A percentile compares a stretch with the other conserved stretches of the same genome.
These are phyloP conservation scores for Semaprochilodus insignis DNA, from an alignment of 2,797 vertebrate species.

Conservation along the genomic window DNA sequence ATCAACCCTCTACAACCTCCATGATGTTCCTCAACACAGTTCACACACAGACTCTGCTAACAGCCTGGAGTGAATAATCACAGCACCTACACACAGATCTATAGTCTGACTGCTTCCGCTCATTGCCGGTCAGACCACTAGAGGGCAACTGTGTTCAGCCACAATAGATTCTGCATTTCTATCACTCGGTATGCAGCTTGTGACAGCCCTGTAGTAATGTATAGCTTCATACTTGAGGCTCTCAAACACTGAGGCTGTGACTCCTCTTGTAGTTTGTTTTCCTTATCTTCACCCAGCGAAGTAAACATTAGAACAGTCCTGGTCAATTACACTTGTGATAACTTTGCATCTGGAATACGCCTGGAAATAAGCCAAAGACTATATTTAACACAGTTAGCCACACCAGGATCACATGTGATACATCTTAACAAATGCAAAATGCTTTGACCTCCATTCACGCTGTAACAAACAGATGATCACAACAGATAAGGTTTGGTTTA, in stretches of 20 bases:
- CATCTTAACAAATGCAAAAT: too few relatives aligned
- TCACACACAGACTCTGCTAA: not conserved
- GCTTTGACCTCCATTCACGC: not conserved
- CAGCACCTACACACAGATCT: not conserved
- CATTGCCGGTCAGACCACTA: slow-evolving; percentile 44
- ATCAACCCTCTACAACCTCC: not conserved
- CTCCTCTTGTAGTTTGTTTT: not conserved
- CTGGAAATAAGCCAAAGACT: not conserved
- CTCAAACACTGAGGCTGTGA: not conserved
- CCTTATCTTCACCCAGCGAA: not conserved
- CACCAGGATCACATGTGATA: too few relatives aligned
- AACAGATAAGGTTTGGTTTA: slow-evolving; percentile 27
- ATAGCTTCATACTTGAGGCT: not conserved
- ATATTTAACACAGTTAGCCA: not conserved
- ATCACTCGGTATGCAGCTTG: not conserved
- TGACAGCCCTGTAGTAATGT: not conserved
- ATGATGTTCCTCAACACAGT: slow-evolving; percentile 10
- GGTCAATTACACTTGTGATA: not conserved
- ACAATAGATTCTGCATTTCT: not conserved
- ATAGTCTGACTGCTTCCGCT: not conserved
- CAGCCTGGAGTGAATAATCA: not conserved
- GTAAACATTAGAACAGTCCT: not conserved
- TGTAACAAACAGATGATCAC: not conserved
- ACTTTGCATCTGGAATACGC: not conserved
- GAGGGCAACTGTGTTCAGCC: slow-evolving; percentile 38